Evolutionary conservation across 2,888 invertebrate genomes (phyloP).

Genomic region (Nephrotoma guestfalica): DNA sequence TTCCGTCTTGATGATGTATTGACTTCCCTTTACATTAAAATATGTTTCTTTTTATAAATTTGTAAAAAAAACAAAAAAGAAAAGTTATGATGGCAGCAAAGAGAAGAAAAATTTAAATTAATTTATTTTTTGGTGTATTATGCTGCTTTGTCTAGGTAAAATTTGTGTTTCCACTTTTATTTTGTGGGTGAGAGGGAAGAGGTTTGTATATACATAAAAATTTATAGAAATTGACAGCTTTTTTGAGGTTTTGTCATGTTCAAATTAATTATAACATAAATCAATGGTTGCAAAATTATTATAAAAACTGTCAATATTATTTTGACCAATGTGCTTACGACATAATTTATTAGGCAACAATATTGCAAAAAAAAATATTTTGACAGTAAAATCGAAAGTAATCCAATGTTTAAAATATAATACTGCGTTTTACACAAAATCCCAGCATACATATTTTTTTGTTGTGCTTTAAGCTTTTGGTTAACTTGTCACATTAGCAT

Average conservation of each 20-base stretch:
- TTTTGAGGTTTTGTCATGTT: not conserved
- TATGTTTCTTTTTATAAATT: not conserved
- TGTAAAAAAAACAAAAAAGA: not conserved
- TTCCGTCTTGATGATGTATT: not conserved
- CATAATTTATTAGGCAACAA: not conserved
- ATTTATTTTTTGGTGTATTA: not conserved
- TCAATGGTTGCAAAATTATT: not conserved
- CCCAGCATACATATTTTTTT: not conserved
- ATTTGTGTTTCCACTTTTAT: not conserved
- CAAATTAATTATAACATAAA: not conserved
- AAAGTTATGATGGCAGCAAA: not conserved
- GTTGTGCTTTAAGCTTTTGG: not conserved
- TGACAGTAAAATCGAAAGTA: not conserved
- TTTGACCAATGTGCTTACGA: not conserved
- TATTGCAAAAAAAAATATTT: not conserved
- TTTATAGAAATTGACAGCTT: not conserved
- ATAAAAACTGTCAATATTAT: not conserved
- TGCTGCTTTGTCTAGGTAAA: not conserved
- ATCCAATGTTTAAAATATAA: not conserved
- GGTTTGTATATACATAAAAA: not conserved
- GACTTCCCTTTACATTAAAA: not conserved
- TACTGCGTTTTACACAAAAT: not conserved
- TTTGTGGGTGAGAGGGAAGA: not conserved
- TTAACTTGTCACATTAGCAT: not conserved
- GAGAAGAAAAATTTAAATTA: not conserved